phyloP scores from a whole-genome alignment of 2,797 vertebrate genomes.

The Poeciliopsis turneri region DNA sequence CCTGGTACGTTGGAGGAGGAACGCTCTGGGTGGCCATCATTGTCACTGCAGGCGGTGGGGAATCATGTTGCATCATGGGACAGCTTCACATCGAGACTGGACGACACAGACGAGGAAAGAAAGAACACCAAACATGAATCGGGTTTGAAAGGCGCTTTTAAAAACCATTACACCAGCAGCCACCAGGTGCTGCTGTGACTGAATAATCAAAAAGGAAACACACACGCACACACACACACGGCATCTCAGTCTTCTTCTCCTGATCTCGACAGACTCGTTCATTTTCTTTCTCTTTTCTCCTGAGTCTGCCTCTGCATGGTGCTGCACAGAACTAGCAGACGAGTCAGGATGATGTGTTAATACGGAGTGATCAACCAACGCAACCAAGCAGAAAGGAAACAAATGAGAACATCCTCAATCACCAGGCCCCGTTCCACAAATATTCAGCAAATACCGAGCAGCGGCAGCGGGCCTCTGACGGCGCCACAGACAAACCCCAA shows the following conservation, averaged over 20 bases:
- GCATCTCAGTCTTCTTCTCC: slow-evolving; percentile 19
- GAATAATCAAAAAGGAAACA: slow-evolving; percentile 43
- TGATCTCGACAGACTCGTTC: slow-evolving; percentile 1
- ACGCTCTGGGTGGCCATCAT: slow-evolving; percentile 99
- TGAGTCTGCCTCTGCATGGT: slow-evolving; percentile 24
- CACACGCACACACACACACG: not conserved
- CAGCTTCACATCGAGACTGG: slow-evolving; percentile 96
- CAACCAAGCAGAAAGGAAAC: slow-evolving; percentile 43
- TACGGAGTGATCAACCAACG: slow-evolving; percentile 20
- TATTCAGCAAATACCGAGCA: slow-evolving; percentile 26
- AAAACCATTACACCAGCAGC: slow-evolving; percentile 54
- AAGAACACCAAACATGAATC: slow-evolving; percentile 6
- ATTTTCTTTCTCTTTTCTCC: slow-evolving; percentile 27
- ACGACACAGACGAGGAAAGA: slow-evolving; percentile 21
- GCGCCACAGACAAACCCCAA: slow-evolving; percentile 54
- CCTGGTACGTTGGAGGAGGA: slow-evolving; percentile 98
- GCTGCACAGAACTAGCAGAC: slow-evolving; percentile 19
- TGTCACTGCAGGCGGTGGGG: slow-evolving; percentile 95
- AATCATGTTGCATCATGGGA: slow-evolving; percentile 99
- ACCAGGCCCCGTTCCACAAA: slow-evolving; percentile 39
- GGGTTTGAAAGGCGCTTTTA: slow-evolving; percentile 23
- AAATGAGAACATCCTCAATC: slow-evolving; percentile 31
- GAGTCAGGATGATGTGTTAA: slow-evolving; percentile 34
- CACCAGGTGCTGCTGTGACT: slow-evolving; percentile 76
- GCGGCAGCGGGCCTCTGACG: slow-evolving; percentile 50